A percentile compares a stretch with the other conserved stretches of the same genome.
Evolutionary conservation across 2,888 invertebrate species (phyloP).

Genomic region (Maniola hyperantus): DNA sequence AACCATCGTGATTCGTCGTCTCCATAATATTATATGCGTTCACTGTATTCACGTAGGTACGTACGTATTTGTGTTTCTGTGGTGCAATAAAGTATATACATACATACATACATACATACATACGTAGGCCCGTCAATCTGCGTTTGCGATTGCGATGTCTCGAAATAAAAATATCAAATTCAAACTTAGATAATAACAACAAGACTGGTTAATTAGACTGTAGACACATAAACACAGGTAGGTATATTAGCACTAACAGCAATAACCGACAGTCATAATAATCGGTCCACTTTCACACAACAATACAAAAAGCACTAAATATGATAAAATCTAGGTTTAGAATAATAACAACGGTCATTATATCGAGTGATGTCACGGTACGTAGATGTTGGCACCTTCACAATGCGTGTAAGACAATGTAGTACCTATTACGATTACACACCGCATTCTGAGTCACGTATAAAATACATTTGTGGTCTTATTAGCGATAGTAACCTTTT

Average conservation of each 20-base stretch:
- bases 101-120: no score
- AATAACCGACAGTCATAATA: slow-evolving; percentile 39
- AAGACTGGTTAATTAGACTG: background rate
- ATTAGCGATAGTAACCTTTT: background rate
- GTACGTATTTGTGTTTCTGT: no score
- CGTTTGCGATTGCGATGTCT: no score
- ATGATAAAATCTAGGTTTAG: slow-evolving; percentile 76
- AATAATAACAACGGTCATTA: slow-evolving; percentile 78
- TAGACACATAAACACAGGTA: background rate
- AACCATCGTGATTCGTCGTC: background rate
- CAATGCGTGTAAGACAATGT: slow-evolving; percentile 33
- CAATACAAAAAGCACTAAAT: slow-evolving; percentile 54
- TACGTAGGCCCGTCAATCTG: no score
- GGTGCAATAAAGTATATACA: no score
- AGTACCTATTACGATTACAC: background rate
- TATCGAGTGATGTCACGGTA: slow-evolving; percentile 68
- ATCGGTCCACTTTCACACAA: slow-evolving; percentile 67
- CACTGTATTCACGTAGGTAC: no score
- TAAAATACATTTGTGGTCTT: slow-evolving; percentile 6
- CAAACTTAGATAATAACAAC: background rate
- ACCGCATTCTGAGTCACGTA: slow-evolving; percentile 4
- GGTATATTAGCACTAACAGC: background rate
- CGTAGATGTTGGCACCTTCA: slow-evolving; percentile 56
- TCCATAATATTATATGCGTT: no score
- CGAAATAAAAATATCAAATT: background rate